Conservation (phyloP, 2,797 vertebrate genomes). For the Tangara arthus region DNA sequence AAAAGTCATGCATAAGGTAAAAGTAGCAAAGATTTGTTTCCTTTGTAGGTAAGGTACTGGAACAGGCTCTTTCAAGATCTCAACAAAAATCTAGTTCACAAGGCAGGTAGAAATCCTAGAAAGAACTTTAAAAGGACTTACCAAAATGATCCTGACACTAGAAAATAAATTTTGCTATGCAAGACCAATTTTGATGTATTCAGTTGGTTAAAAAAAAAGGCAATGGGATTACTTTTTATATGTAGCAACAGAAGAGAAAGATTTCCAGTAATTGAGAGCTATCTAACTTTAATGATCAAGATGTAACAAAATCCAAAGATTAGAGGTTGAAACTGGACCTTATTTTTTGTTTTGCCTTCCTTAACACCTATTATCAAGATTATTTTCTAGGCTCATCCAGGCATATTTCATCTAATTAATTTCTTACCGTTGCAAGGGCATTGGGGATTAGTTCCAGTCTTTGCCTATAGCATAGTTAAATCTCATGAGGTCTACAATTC, state of each 20-base stretch:
- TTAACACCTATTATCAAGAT: neutral
- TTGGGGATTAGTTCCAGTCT: conserved; percentile 34
- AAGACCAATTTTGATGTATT: neutral
- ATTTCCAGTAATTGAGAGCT: neutral
- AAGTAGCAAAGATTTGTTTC: neutral
- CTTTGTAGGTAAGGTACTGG: neutral
- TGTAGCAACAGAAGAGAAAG: neutral
- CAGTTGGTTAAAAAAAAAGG: neutral
- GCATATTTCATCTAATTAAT: conserved; percentile 48
- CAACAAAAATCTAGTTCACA: neutral
- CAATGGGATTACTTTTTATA: neutral
- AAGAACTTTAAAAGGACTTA: neutral
- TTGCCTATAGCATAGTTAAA: conserved; percentile 34
- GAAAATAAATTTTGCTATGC: neutral
- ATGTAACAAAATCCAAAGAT: neutral
- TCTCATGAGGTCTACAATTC: conserved; percentile 19
- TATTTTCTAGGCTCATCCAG: conserved; percentile 10
- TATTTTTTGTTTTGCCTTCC: conserved; percentile 28
- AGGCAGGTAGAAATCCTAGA: neutral
- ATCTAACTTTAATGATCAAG: neutral
- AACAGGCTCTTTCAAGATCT: neutral
- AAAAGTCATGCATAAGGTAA: neutral
- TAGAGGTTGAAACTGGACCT: neutral
- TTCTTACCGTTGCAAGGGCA: neutral
- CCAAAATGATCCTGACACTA: neutral